Evolutionary conservation across 2,888 invertebrate species (phyloP).

Genomic region (Eupeodes luniger): DNA sequence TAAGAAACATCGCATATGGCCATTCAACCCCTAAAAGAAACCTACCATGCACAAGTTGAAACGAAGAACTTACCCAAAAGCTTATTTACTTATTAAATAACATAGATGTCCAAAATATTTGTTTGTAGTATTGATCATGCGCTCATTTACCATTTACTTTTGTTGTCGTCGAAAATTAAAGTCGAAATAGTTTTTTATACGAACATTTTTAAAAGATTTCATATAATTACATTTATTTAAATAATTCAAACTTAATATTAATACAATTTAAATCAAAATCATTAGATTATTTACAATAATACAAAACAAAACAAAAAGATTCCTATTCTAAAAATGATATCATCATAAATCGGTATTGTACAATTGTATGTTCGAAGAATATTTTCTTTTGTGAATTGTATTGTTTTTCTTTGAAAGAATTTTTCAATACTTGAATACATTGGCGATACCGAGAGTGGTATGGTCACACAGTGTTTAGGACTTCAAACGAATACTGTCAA

Average conservation of each 20-base stretch:
- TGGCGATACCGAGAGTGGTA: conserved; percentile 39
- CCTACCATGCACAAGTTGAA: background rate
- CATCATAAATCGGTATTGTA: conserved; percentile 25
- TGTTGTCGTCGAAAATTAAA: conserved; percentile 64
- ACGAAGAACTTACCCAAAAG: conserved; percentile 12
- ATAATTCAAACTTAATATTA: conserved; percentile 27
- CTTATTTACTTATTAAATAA: conserved; percentile 26
- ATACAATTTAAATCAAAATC: background rate
- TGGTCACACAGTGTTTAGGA: conserved; percentile 50
- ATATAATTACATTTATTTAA: conserved; percentile 18
- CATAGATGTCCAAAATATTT: conserved; percentile 26
- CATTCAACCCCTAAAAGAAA: conserved; percentile 45
- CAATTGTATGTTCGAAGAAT: background rate
- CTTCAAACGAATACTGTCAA: conserved; percentile 69
- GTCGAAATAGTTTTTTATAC: conserved; percentile 58
- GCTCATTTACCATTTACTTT: conserved; percentile 52
- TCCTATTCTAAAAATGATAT: conserved; percentile 20
- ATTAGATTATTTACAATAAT: background rate
- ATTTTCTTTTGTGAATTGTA: conserved; percentile 1
- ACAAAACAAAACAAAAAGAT: background rate
- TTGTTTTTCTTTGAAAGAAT: conserved; percentile 9
- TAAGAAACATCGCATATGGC: conserved; percentile 27
- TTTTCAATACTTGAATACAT: conserved; percentile 16
- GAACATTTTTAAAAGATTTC: conserved; percentile 27
- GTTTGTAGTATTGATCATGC: conserved; percentile 66